These are phyloP conservation scores for Ptilodon capucinus DNA, from an alignment of 2,888 invertebrate genomes.

Conservation along the genomic window DNA sequence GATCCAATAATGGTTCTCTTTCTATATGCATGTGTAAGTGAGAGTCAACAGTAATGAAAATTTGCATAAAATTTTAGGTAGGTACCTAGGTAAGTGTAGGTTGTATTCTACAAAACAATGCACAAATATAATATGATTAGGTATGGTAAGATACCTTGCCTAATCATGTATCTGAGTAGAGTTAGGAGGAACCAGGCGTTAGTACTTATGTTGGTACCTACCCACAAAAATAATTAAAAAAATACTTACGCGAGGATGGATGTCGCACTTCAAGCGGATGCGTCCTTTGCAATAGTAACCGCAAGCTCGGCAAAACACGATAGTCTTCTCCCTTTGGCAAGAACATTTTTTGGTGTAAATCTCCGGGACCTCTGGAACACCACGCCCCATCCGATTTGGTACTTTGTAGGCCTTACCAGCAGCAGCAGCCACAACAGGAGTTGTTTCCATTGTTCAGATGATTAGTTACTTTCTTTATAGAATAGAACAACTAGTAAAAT, in stretches of 20 bases:
- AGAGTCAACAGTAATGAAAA: too few relatives aligned
- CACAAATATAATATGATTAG: too few relatives aligned
- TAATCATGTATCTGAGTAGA: neutral
- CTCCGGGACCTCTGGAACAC: slow-evolving; percentile 58
- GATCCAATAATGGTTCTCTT: too few relatives aligned
- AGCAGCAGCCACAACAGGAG: slow-evolving; percentile 68
- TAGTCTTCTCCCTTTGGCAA: slow-evolving; percentile 64
- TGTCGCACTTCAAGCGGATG: slow-evolving; percentile 65
- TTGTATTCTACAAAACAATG: too few relatives aligned
- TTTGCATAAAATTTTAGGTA: too few relatives aligned
- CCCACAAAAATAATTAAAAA: neutral
- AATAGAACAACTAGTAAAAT: too few relatives aligned
- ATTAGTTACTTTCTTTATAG: neutral
- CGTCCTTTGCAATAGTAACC: slow-evolving; percentile 74
- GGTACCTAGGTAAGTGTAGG: too few relatives aligned
- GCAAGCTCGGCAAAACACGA: slow-evolving; percentile 72
- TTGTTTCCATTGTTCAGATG: slow-evolving; percentile 38
- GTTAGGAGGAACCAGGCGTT: neutral
- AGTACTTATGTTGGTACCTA: neutral
- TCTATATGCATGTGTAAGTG: too few relatives aligned
- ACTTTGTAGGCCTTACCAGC: slow-evolving; percentile 53
- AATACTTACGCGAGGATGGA: slow-evolving; percentile 67
- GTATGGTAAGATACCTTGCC: too few relatives aligned
- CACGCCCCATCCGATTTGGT: slow-evolving; percentile 60
- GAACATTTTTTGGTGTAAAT: slow-evolving; percentile 60